Conservation (phyloP, 2,113 vertebrate species). For the Origma solitaria region DNA sequence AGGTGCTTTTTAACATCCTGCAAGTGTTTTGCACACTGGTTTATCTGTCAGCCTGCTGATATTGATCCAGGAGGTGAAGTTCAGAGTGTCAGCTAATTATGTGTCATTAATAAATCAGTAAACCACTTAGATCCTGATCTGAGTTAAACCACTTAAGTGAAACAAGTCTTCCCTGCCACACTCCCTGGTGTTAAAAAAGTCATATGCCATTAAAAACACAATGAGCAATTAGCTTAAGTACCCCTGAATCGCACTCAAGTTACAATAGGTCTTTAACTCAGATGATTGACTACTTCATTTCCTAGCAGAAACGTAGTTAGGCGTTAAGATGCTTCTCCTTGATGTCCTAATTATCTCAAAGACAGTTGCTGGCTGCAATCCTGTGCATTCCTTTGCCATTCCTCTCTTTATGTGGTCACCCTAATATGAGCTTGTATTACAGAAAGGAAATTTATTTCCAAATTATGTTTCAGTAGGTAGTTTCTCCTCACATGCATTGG, state of each 20-base stretch:
- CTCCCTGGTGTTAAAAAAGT: background rate
- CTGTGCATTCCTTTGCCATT: background rate
- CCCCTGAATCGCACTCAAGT: background rate
- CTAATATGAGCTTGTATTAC: background rate
- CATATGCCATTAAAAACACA: background rate
- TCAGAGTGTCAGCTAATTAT: background rate
- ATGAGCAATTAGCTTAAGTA: slow-evolving; percentile 15
- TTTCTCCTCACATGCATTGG: background rate
- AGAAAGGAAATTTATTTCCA: background rate
- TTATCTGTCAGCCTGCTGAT: background rate
- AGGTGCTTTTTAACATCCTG: background rate
- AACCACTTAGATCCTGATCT: background rate
- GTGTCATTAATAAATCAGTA: slow-evolving; percentile 27
- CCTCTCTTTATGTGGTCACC: background rate
- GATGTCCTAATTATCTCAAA: background rate
- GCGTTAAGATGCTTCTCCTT: background rate
- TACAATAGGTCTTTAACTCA: background rate
- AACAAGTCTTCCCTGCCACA: background rate
- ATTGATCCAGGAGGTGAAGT: background rate
- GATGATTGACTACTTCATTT: background rate
- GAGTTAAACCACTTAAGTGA: background rate
- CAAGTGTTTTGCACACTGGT: background rate
- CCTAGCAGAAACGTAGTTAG: background rate
- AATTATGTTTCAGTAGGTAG: background rate
- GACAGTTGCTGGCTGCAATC: background rate